phyloP scores from a whole-genome alignment of 2,113 vertebrate species.

The Ptilorrhoa leucosticta region DNA sequence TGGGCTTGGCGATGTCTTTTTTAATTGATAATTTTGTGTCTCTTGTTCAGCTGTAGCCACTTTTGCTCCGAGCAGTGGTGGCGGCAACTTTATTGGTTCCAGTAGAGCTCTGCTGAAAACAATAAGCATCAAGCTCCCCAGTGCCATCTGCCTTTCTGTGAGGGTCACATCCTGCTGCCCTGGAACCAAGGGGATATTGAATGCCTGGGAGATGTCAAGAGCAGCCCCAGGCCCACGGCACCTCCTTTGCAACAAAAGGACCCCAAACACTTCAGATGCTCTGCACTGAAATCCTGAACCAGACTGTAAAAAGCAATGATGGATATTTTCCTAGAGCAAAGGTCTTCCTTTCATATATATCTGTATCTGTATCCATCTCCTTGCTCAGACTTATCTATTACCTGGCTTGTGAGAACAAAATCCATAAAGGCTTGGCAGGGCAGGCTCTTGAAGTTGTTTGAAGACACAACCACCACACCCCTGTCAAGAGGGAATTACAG shows the following conservation, averaged over 20 bases:
- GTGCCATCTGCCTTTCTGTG: not conserved
- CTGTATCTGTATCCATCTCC: not conserved
- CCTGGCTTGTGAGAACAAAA: not conserved
- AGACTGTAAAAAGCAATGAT: not conserved
- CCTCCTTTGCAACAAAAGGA: not conserved
- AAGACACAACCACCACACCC: not conserved
- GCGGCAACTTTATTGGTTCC: conserved; percentile 6
- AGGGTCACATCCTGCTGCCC: not conserved
- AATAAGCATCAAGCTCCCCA: conserved; percentile 3
- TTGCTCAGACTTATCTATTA: not conserved
- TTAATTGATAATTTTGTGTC: conserved; percentile 29
- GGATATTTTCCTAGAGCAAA: conserved; percentile 24
- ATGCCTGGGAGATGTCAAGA: not conserved
- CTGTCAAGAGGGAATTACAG: not conserved
- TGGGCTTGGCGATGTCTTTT: not conserved
- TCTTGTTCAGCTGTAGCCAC: conserved; percentile 42
- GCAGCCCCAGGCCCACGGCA: not conserved
- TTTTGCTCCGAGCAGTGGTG: not conserved
- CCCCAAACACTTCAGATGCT: not conserved
- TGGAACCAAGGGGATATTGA: not conserved
- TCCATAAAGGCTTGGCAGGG: not conserved
- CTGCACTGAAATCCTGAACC: not conserved
- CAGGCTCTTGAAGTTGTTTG: not conserved
- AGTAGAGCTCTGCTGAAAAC: conserved; percentile 21
- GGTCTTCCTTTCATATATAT: not conserved